Evolutionary conservation across 2,797 vertebrate species (phyloP), one percentile per base, ranked within the genome.

Genomic region (Scolopax bukidnonensis): DNA sequence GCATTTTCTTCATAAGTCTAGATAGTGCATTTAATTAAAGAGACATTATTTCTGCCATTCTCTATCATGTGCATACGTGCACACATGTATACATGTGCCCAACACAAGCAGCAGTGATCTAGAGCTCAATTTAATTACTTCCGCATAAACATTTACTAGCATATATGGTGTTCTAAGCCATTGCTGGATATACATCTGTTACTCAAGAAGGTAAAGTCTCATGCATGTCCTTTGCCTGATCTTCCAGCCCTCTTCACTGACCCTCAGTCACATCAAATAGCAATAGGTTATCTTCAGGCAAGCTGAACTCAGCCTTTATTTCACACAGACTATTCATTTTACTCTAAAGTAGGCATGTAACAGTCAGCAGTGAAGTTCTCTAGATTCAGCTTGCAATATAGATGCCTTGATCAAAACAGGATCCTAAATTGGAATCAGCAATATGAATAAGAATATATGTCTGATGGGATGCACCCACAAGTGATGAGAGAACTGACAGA

Each of bases 171-270:
- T 79, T 70, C 13, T 70, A 61, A 83, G 48, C 16, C 9, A 36
- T 33, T 30, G 27, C 68, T 24, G 4, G 16, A 36, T 1, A 25
- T 4, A 8, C 0, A 0, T 5, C 38, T 28, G 74, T 65, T 38
- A 65, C 17, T 76, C 4, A 11, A 48, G 32, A 23, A 70, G 18
- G 4, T 11, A 57, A 27, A 89, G 5, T 48, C 11, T 83, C 33
- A 10, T 3, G 14, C 3, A 15, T 4, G 21, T 63, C 54, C 30
- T 76, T 61, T 43, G 2, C 64, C 8, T 33, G 3, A n/a, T 40
- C 3, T 79, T 86, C 32, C 67, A 69, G 11, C 6, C 10, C 13
- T 40, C 24, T 56, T 65, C n/a, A 36, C 21, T 45, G 54, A 20
- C 11, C 10, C 32, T 77, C 4, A 1, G 38, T 33, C 48, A 71